Percentiles rank a stretch among this genome's conserved stretches.
phyloP scores from a whole-genome alignment of 2,888 invertebrate genomes.

The Lycaena phlaeas region DNA sequence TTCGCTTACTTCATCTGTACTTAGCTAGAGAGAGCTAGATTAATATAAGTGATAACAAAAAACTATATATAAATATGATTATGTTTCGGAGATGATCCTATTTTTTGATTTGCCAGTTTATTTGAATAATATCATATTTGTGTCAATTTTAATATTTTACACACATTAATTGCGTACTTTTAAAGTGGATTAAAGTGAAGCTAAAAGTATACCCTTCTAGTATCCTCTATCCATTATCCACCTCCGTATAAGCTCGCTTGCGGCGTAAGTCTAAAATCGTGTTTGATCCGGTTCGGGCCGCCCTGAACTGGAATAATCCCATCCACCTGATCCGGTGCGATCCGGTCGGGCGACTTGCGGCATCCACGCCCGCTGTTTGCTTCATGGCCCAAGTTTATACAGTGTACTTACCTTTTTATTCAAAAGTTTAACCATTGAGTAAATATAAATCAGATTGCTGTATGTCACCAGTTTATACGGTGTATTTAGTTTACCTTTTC shows the following conservation, averaged over 20 bases:
- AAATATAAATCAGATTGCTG: too few species aligned
- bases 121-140: too few species aligned
- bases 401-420: conserved; percentile 11
- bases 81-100: too few species aligned
- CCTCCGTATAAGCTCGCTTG: conserved; percentile 42
- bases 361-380: conserved; percentile 18
- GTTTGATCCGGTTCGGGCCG: conserved; percentile 59
- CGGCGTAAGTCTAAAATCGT: conserved; percentile 60
- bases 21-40: too few species aligned
- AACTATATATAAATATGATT: too few species aligned
- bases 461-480: too few species aligned
- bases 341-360: conserved; percentile 44
- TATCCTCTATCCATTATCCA: conserved; percentile 27
- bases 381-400: conserved; percentile 16
- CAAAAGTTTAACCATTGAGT: too few species aligned
- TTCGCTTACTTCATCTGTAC: too few species aligned
- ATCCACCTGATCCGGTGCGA: conserved; percentile 61
- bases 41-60: too few species aligned
- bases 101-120: too few species aligned
- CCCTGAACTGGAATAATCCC: conserved; percentile 61
- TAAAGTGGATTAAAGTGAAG: conserved; percentile 6
- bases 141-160: too few species aligned
- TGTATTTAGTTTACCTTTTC: too few species aligned
- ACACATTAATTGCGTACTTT: conserved; percentile 9
- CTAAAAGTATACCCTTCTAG: conserved; percentile 12